phyloP scores from a whole-genome alignment of 2,888 invertebrate species.

The Acronicta leporina region DNA sequence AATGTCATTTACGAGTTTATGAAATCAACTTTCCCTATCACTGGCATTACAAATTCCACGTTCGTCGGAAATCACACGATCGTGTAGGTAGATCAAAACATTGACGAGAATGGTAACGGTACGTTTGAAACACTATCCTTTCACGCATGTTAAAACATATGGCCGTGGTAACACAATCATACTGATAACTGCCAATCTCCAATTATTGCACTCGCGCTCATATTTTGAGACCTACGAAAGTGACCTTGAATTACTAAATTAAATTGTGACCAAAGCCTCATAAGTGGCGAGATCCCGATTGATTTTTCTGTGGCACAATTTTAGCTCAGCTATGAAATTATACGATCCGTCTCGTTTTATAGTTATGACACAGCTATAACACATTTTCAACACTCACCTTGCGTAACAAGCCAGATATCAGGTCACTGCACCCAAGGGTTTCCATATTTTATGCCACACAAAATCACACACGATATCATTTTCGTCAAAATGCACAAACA shows the following conservation, averaged over 20 bases:
- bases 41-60: slow-evolving; percentile 57
- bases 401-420: slow-evolving; percentile 75
- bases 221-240: slow-evolving; percentile 66
- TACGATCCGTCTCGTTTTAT: slow-evolving; percentile 19
- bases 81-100: slow-evolving; percentile 62
- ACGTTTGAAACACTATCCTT: slow-evolving; percentile 72
- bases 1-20: slow-evolving; percentile 22
- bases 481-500: slow-evolving; percentile 87
- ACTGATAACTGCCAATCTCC: slow-evolving; percentile 68
- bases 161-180: slow-evolving; percentile 71
- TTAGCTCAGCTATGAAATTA: slow-evolving; percentile 52
- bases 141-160: slow-evolving; percentile 84
- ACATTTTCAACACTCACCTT: slow-evolving; percentile 71
- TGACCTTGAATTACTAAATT: slow-evolving; percentile 77
- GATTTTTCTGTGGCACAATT: slow-evolving; percentile 74
- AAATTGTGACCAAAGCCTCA: slow-evolving; percentile 74
- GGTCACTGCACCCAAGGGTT: slow-evolving; percentile 87
- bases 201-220: slow-evolving; percentile 65
- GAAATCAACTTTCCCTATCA: slow-evolving; percentile 61
- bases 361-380: slow-evolving; percentile 11
- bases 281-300: slow-evolving; percentile 72
- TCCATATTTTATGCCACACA: slow-evolving; percentile 86
- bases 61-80: slow-evolving; percentile 56
- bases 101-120: slow-evolving; percentile 74
- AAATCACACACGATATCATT: slow-evolving; percentile 88